phyloP scores from a whole-genome alignment of 2,888 invertebrate genomes.

The Cheilosia impressa region DNA sequence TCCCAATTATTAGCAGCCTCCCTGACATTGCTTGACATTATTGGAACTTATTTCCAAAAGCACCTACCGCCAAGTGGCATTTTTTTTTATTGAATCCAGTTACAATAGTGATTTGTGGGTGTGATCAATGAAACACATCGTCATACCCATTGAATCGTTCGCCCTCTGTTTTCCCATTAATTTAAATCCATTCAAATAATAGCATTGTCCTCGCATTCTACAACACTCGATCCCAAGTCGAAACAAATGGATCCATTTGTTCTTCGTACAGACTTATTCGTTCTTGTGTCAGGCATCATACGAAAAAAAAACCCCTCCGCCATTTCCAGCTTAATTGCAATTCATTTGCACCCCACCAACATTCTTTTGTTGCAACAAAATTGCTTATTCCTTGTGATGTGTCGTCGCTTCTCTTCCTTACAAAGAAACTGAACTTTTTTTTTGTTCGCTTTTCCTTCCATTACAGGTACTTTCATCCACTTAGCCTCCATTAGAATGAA shows the following conservation, averaged over 20 bases:
- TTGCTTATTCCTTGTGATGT: conserved; percentile 27
- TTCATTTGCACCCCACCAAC: conserved; percentile 56
- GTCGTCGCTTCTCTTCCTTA: background rate
- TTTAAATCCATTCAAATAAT: conserved; percentile 4
- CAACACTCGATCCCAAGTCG: conserved; percentile 9
- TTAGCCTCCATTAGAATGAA: conserved; percentile 57
- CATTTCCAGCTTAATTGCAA: conserved; percentile 46
- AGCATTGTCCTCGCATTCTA: conserved; percentile 17
- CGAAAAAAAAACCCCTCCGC: no score
- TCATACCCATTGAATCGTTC: background rate
- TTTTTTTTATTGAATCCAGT: background rate
- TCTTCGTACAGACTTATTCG: background rate
- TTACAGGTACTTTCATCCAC: conserved; percentile 37
- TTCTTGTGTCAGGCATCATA: no score
- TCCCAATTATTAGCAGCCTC: no score
- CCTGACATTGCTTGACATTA: no score
- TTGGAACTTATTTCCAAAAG: no score
- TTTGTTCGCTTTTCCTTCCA: background rate
- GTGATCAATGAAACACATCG: conserved; percentile 4
- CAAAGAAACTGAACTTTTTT: background rate
- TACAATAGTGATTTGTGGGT: conserved; percentile 33
- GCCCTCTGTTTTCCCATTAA: background rate
- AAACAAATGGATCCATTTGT: conserved; percentile 34
- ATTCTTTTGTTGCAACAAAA: conserved; percentile 10
- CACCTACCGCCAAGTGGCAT: no score